Evolutionary conservation across 2,797 vertebrate species (phyloP), one percentile per base, ranked within the genome.

Genomic region (Botia kubotai): DNA sequence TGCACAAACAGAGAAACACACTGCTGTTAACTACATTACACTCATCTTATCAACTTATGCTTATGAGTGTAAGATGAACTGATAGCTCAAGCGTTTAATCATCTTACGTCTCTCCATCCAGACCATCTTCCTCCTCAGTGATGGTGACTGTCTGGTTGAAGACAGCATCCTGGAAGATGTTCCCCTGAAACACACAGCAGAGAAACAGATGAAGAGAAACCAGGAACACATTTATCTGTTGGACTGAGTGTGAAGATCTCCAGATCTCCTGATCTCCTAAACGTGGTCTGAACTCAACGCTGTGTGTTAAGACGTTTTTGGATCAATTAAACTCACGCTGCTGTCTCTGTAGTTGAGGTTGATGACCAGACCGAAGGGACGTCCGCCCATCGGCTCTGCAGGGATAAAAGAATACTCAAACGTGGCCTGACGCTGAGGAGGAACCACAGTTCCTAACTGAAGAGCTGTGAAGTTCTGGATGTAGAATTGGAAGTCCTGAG

Each of bases 401-500:
- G 98, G 98, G 89, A 99, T 98, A 92, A 99, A 99, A 55, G 98
- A 99, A 70, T 99, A 99, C 89, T 99, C 98, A 52, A 99, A 99
- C 0, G 97, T 98, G 68, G 98, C 98, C 92, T 99, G 97, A 79
- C 93, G 94, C 88, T 95, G 92, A 0, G 97, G 93, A 1, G 96
- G 96, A 46, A 99, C 95, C 29, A 94, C 87, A 0, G 89, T 96
- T 75, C 96, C 95, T 62, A 99, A 92, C 90, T 96, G 95, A 4
- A 99, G 95, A 16, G 97, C 97, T 0, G 98, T 98, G 94, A 99
- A 99, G 92, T 99, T 99, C 94, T 99, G 98, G 89, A 99, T 99
- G 82, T 97, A 99, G 90, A 99, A 99, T 92, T 99, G 98, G 82
- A 97, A 99, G 89, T 99, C 98, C 88, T 99, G 96, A 71, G 98